Base-by-base conservation (phyloP, 2,888 invertebrate species). In the Rhagium mordax region DNA sequence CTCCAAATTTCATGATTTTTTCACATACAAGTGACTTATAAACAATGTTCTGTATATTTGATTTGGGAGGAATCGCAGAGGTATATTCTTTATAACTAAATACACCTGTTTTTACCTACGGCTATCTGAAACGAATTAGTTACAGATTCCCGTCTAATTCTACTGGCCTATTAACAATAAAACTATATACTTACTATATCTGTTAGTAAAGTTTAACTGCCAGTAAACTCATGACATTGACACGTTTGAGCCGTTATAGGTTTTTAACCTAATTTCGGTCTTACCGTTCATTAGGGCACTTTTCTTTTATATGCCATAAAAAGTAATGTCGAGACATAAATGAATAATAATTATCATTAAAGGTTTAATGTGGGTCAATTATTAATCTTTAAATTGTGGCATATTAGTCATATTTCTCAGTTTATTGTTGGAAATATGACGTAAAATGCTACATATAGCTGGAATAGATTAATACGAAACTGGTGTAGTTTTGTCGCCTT, bases 311-410 rank as follows among this genome's bases (percentile, higher is more conserved):
- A 41, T 41, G 5, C 41, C 41, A 41, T 41, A 41, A 41, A 41
- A 41, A 41, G 41, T 41, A 41, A 41, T 41, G 47, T 47, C 47
- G 47, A 61, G 61, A 61, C 61, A n/a, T 61, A 61, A 47, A 61
- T 48, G 41, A 61, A 61, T 41, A 61, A 61, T 41, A 61, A 61
- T 61, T 61, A 61, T 47, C 47, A 61, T 61, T 61, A 61, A 61
- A 61, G 21, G 20, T 21, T 1, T 24, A 47, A 61, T 47, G 48
- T 61, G 13, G 61, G 61, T 61, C 61, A 48, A n/a, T 61, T 61
- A 61, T 61, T 61, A 61, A 61, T 61, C 41, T 61, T 61, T 41
- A 41, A 41, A 41, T 41, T 41, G 61, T 47, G 61, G 61, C 15
- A 18, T 48, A 10, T 60, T 60, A 60, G 41, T 60, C 60, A 41